These are phyloP conservation scores for Ostrea edulis DNA, from an alignment of 1,140 invertebrate species.

Conservation along the genomic window DNA sequence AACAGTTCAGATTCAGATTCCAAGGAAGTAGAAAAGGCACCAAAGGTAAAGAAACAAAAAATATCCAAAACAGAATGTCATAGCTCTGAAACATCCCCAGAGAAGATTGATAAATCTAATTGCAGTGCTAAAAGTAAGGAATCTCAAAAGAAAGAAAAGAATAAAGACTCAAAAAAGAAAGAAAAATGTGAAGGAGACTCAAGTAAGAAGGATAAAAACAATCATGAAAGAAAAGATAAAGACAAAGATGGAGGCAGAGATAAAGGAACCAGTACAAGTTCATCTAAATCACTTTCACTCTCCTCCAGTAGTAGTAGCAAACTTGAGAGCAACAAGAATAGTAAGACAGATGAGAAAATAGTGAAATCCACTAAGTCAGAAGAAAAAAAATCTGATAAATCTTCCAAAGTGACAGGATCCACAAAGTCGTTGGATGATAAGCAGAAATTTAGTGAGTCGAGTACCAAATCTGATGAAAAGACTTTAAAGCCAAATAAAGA, in stretches of 20 bases:
- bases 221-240: conserved; percentile 62
- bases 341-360: conserved; percentile 11
- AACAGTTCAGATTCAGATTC: conserved; percentile 36
- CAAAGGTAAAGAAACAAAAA: conserved; percentile 53
- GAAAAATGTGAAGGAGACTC: conserved; percentile 59
- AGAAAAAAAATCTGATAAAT: conserved; percentile 20
- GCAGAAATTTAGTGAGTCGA: not conserved
- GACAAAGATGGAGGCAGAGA: conserved; percentile 55
- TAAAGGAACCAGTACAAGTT: conserved; percentile 41
- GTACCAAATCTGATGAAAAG: conserved; percentile 30
- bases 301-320: conserved; percentile 15
- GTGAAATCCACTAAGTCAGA: not conserved
- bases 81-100: conserved; percentile 45
- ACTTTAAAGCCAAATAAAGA: conserved; percentile 20
- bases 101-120: conserved; percentile 53
- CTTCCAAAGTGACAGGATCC: not conserved
- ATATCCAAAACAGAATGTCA: conserved; percentile 39
- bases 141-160: conserved; percentile 54
- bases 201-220: conserved; percentile 57
- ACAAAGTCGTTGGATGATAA: conserved; percentile 30
- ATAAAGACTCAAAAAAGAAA: conserved; percentile 62
- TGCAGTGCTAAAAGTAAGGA: conserved; percentile 58
- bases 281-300: conserved; percentile 29
- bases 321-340: conserved; percentile 1
- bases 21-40: conserved; percentile 45